Conservation (phyloP, 2,888 invertebrate species). For the Caenorhabditis parvicauda region DNA sequence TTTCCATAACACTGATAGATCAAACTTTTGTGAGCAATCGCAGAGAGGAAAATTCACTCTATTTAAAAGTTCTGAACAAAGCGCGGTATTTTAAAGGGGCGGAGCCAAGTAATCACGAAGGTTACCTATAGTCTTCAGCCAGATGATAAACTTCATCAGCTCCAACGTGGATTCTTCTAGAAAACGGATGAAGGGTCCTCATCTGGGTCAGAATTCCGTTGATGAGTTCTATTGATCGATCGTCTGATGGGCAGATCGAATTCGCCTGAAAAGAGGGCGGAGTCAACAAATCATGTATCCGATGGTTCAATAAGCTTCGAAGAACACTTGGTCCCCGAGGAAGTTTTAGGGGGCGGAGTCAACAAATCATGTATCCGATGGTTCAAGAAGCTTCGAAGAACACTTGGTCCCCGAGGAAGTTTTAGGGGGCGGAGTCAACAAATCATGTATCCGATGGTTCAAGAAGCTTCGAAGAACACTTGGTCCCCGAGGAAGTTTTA, state of each 20-base stretch:
- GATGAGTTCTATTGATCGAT: slow-evolving; percentile 69
- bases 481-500: too few relatives aligned
- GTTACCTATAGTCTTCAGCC: slow-evolving; percentile 64
- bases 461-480: too few relatives aligned
- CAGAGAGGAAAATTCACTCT: background rate
- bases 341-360: too few relatives aligned
- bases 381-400: too few relatives aligned
- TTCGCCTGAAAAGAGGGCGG: slow-evolving; percentile 27
- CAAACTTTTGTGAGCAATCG: background rate
- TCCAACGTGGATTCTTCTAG: slow-evolving; percentile 71
- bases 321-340: too few relatives aligned
- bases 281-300: background rate
- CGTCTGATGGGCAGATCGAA: slow-evolving; percentile 67
- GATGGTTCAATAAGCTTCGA: background rate
- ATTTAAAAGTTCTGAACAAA: background rate
- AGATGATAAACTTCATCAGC: slow-evolving; percentile 79
- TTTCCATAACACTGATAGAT: background rate
- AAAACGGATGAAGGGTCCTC: slow-evolving; percentile 57
- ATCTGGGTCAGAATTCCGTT: slow-evolving; percentile 74
- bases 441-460: too few relatives aligned
- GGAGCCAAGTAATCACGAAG: too few relatives aligned
- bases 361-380: too few relatives aligned
- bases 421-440: too few relatives aligned
- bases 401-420: too few relatives aligned
- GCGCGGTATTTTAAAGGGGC: too few relatives aligned